Evolutionary conservation across 2,113 vertebrate genomes (phyloP), one percentile per base, ranked within the genome.

Genomic region (Mugil cephalus): DNA sequence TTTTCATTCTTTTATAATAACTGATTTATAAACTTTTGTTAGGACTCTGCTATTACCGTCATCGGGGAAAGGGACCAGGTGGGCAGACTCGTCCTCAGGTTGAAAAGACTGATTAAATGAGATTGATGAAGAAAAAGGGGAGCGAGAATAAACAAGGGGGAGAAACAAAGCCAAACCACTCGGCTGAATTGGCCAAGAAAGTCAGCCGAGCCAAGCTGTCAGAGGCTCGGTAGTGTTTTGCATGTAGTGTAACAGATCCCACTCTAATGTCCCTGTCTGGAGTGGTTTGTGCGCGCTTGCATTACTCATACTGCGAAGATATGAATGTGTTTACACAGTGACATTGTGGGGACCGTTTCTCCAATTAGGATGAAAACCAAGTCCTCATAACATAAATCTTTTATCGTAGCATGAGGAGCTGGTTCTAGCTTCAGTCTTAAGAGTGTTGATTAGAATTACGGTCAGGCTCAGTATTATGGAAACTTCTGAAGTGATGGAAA

Each of bases 171-270:
- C 74, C 77, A 88, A 87, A 74, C 65, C 48, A 50, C 65, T 82
- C 73, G 47, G 68, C 73, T 7, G 30, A 65, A 75, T 87, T 63
- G n/a, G 86, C 85, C 85, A 88, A 85, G 24, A 30, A 30, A 30
- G 82, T 82, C 69, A 64, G 68, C 73, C 77, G 68, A 82, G 82
- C 79, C 85, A 84, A 87, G 81, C 80, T 87, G 82, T 85, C 77
- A 78, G 72, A 60, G 55, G 48, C 81, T 64, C 45, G 10, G 62
- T 51, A 60, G 75, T 42, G 76, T 68, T 88, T 81, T 84, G 71
- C 74, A 73, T 81, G 68, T 15, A 80, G 66, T 80, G 66, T 68
- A 69, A 63, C 85, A 78, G 48, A 78, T 69, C 51, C 46, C 58
- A 65, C 38, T 71, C 15, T 47, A 36, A 59, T 11, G 53, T 43